These are phyloP conservation scores for Eriocheir sinensis DNA, from an alignment of 1,140 invertebrate genomes.

Conservation along the genomic window DNA sequence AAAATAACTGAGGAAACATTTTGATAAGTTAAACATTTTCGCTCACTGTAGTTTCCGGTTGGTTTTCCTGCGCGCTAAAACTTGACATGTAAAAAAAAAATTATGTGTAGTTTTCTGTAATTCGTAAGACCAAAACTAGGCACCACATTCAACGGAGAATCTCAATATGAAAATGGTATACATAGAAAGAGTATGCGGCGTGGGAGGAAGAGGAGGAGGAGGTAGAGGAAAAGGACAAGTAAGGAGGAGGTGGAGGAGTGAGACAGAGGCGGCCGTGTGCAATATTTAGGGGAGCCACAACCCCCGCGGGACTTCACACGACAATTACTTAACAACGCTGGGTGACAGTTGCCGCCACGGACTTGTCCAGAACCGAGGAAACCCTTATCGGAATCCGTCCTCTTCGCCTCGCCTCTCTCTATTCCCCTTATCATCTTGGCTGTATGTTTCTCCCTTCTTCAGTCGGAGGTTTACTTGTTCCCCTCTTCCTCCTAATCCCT, in stretches of 20 bases:
- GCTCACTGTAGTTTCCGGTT: no score
- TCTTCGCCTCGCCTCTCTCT: not conserved
- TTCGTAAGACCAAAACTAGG: no score
- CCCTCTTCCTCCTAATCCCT: not conserved
- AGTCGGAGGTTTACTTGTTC: no score
- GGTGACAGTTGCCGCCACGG: slow-evolving; percentile 57
- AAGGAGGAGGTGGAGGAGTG: not conserved
- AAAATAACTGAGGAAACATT: not conserved
- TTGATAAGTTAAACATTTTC: no score
- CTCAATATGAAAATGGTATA: not conserved
- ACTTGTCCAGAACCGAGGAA: not conserved
- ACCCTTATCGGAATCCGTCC: not conserved
- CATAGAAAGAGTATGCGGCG: not conserved
- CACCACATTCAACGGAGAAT: no score
- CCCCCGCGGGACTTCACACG: slow-evolving; percentile 45
- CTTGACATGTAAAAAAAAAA: no score
- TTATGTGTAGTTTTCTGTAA: no score
- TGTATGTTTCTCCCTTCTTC: no score
- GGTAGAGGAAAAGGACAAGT: not conserved
- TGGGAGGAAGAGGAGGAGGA: not conserved
- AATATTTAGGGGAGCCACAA: slow-evolving; percentile 48
- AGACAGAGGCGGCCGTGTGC: not conserved
- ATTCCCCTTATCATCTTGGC: no score
- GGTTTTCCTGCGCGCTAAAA: no score
- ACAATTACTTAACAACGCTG: slow-evolving; percentile 75